Conservation (phyloP, 1,140 invertebrate genomes). For the Solenopsis fugax region DNA sequence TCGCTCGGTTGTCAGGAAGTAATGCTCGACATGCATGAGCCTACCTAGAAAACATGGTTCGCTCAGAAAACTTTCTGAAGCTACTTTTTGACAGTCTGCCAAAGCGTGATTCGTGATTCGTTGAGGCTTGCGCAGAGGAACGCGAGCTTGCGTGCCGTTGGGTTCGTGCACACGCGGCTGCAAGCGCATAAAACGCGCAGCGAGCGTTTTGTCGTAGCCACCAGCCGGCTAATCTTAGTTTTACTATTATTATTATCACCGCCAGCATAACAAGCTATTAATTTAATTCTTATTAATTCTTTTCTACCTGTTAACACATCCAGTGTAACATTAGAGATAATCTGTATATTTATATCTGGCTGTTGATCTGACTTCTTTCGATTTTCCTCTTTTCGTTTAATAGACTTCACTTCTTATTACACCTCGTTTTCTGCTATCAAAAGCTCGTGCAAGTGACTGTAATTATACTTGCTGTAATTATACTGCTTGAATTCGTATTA, state of each 20-base stretch:
- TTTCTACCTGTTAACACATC: constrained; percentile 48
- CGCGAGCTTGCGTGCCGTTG: constrained; percentile 49
- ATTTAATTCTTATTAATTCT: constrained; percentile 50
- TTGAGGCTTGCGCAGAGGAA: constrained; percentile 26
- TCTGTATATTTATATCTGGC: neutral
- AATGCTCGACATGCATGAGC: constrained; percentile 25
- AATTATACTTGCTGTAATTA: neutral
- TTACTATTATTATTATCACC: constrained; percentile 55
- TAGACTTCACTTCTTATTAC: neutral
- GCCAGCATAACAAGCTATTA: constrained; percentile 28
- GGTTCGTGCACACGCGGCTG: constrained; percentile 45
- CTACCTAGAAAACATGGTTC: neutral
- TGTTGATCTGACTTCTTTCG: neutral
- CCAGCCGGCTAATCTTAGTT: constrained; percentile 38
- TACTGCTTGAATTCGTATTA: neutral
- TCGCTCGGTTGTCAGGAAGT: constrained; percentile 5
- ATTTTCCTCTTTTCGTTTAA: neutral
- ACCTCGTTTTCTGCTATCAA: neutral
- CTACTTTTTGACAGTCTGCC: constrained; percentile 29
- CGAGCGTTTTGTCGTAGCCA: constrained; percentile 51
- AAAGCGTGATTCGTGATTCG: constrained; percentile 33
- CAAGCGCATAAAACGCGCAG: constrained; percentile 34
- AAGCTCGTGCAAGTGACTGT: neutral
- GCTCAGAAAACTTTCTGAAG: constrained; percentile 48
- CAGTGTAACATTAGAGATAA: constrained; percentile 21